Evolutionary conservation across 2,797 vertebrate species (phyloP), one percentile per base, ranked within the genome.

Genomic region (Anabacerthia variegaticeps): DNA sequence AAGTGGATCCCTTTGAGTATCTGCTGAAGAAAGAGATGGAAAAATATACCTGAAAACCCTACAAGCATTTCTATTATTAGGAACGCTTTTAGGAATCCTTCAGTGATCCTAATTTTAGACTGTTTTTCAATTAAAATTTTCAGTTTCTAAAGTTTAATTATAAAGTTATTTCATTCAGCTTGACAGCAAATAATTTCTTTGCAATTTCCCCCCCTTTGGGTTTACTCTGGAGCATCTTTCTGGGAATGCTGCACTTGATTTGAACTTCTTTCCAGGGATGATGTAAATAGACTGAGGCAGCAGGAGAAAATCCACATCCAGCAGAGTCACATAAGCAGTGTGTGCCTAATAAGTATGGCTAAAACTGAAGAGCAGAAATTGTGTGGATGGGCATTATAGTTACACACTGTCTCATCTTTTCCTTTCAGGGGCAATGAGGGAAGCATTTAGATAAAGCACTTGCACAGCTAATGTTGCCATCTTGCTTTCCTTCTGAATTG

Each of bases 361-460:
- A 46, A 76, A 89, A 41, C 14, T 71, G 46, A 82, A 63, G 44
- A 82, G 52, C 17, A 79, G 32, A 74, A 61, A 51, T 44, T 27
- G 9, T 65, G 66, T 34, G 80, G 75, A 66, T 54, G 32, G 65
- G 17, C 59, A 22, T 68, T 89, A 43, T 23, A 49, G 59, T 90
- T 82, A 34, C 81, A n/a, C 5, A 9, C 32, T 46, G 54, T 58
- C 91, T 93, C 2, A 0, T 26, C 32, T 89, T 76, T 74, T 22
- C 54, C 88, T 85, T 93, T 43, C 6, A 69, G 89, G 85, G 93
- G 23, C 68, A 80, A 88, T 83, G 28, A 92, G 58, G 41, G 76
- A 73, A 89, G 55, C 90, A 92, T 89, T 92, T 93, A 87, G 87
- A 85, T 85, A 46, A 88, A 95, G 76, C 62, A 46, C 43, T 80